Evolutionary conservation across 2,797 vertebrate species (phyloP), one percentile per base, ranked within the genome.

Genomic region (Bradypodion ventrale): DNA sequence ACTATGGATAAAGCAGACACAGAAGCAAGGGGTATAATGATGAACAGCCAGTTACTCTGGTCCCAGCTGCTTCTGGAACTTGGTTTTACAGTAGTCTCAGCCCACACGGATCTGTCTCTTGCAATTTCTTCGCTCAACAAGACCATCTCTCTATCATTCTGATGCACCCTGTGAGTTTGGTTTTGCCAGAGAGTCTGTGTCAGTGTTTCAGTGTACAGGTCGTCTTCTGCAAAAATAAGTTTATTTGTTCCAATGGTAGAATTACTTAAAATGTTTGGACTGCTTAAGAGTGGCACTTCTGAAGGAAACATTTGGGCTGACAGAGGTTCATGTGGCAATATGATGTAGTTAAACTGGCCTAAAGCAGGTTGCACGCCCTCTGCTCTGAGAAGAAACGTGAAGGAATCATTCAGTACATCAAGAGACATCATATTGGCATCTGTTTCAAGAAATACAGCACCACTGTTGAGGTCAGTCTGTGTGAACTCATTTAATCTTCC

Each of bases 351-450:
- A 79, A 99, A 96, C 89, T 89, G 94, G 15, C 96, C 97, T 9
- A 93, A 83, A 4, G 96, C 98, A 85, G 97, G 97, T 89, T 97
- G 97, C 27, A 97, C 83, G 4, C 91, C 93, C 62, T 96, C 95
- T 78, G 97, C 97, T 94, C 95, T 97, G 83, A 99, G 93, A 1
- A 97, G 56, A 92, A 99, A 98, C 0, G 91, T 92, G 76, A 99
- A 95, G 0, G 97, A 98, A 88, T 98, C 97, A 40, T 97, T 97
- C 32, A 98, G 84, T 44, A 95, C 88, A 65, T 95, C 84, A 0
- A 94, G 73, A 56, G 93, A 96, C 0, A 95, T 97, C 93, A 99
- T 95, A 92, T 97, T 98, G 5, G 96, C 94, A 16, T 91, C 92
- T n/a, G 97, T 42, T 46, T 97, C 92, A 2, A 99, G 93, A 46